Conservation (phyloP, 2,113 vertebrate species). For the Python bivittatus region DNA sequence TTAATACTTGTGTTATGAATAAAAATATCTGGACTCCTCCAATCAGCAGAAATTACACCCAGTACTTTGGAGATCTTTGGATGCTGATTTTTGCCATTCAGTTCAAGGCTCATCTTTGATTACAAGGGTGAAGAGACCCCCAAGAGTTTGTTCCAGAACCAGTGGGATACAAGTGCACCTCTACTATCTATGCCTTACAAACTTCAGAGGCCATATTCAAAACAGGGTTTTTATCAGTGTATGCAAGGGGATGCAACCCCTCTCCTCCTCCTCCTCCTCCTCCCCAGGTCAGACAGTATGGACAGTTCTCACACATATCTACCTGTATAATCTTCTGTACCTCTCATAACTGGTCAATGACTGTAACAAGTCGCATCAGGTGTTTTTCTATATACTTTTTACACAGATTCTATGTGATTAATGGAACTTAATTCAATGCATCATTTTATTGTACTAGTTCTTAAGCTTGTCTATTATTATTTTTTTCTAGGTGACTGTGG, state of each 20-base stretch:
- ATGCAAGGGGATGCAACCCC: slow-evolving; percentile 89
- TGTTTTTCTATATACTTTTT: slow-evolving; percentile 99
- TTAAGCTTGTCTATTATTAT: slow-evolving; percentile 84
- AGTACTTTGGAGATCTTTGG: slow-evolving; percentile 50
- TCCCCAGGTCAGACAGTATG: slow-evolving; percentile 90
- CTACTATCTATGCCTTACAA: slow-evolving; percentile 95
- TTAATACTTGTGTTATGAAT: slow-evolving; percentile 41
- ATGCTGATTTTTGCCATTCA: slow-evolving; percentile 59
- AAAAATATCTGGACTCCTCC: slow-evolving; percentile 59
- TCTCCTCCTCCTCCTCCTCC: slow-evolving; percentile 79
- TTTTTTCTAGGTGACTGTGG: slow-evolving; percentile 93
- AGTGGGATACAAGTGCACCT: slow-evolving; percentile 94
- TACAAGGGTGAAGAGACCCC: slow-evolving; percentile 60
- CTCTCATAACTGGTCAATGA: slow-evolving; percentile 99
- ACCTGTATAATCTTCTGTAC: slow-evolving; percentile 99
- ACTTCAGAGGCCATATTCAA: slow-evolving; percentile 99
- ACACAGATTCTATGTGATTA: slow-evolving; percentile 99
- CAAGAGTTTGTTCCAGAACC: slow-evolving; percentile 85
- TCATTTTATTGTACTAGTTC: slow-evolving; percentile 98
- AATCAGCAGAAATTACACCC: slow-evolving; percentile 53
- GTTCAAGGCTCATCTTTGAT: slow-evolving; percentile 68
- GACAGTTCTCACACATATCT: slow-evolving; percentile 99
- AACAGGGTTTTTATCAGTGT: slow-evolving; percentile 96
- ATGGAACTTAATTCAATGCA: slow-evolving; percentile 98
- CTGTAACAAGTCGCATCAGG: slow-evolving; percentile 99